A percentile compares a stretch with the other conserved stretches of the same genome.
Conservation (phyloP, 2,113 vertebrate species). For the Syngnathoides biaculeatus region DNA sequence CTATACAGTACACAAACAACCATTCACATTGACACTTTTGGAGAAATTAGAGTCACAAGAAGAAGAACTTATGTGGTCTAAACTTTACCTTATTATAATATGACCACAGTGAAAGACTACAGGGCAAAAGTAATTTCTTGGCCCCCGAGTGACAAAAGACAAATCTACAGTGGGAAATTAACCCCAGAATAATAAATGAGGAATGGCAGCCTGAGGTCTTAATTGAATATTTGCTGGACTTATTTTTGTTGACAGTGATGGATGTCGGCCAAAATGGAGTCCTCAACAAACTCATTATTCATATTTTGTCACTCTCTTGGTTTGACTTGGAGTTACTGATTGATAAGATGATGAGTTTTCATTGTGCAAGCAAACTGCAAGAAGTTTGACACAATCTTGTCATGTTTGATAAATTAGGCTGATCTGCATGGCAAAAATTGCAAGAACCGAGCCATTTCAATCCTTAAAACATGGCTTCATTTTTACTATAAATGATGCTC, state of each 20-base stretch:
- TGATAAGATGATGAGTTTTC: constrained; percentile 67
- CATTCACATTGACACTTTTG: background rate
- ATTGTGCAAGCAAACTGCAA: constrained; percentile 60
- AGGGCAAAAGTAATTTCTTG: constrained; percentile 55
- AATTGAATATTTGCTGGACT: constrained; percentile 66
- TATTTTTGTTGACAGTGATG: constrained; percentile 69
- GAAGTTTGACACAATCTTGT: constrained; percentile 52
- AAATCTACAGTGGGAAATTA: constrained; percentile 72
- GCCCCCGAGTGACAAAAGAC: constrained; percentile 72
- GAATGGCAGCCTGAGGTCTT: constrained; percentile 61
- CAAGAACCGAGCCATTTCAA: constrained; percentile 15
- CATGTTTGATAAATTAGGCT: constrained; percentile 48
- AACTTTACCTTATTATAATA: background rate
- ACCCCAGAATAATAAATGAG: constrained; percentile 69
- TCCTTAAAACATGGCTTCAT: background rate
- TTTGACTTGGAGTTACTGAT: constrained; percentile 67
- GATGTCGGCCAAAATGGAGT: constrained; percentile 56
- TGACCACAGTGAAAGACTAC: background rate
- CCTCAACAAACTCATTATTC: constrained; percentile 65
- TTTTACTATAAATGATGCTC: constrained; percentile 6
- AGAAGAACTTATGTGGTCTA: background rate
- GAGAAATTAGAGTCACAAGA: background rate
- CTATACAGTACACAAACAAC: background rate
- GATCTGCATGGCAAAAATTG: constrained; percentile 21
- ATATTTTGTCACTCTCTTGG: constrained; percentile 56